These are phyloP conservation scores for Sesamia inferens DNA, from an alignment of 2,888 invertebrate genomes.

Conservation along the genomic window DNA sequence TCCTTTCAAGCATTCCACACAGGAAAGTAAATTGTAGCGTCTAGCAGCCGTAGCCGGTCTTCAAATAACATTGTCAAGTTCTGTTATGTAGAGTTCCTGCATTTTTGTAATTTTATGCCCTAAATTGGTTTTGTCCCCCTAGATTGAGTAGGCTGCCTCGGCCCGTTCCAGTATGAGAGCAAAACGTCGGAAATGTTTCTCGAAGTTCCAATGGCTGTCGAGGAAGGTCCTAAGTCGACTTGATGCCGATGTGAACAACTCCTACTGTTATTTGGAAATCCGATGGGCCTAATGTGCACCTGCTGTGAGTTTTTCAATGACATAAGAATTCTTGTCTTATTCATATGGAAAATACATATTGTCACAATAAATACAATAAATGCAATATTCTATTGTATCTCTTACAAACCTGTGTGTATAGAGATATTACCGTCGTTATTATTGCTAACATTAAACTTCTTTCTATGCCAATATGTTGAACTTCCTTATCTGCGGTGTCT, in stretches of 20 bases:
- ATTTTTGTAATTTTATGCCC: neutral
- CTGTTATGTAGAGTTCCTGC: neutral
- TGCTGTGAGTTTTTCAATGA: neutral
- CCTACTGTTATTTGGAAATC: no score
- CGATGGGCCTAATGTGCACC: no score
- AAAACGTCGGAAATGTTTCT: no score
- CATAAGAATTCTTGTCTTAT: constrained; percentile 19
- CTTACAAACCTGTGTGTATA: neutral
- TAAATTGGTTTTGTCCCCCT: no score
- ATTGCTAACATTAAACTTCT: neutral
- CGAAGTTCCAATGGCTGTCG: no score
- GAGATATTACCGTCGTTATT: neutral
- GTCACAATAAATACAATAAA: neutral
- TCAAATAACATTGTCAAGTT: neutral
- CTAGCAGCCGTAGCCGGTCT: neutral
- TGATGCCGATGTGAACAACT: no score
- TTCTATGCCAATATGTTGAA: neutral
- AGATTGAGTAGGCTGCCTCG: no score
- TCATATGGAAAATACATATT: constrained; percentile 43
- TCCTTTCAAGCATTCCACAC: neutral
- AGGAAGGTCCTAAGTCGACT: no score
- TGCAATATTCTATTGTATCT: constrained; percentile 1
- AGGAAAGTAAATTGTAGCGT: no score
- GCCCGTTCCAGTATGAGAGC: no score
- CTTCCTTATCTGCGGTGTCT: neutral